Percentiles rank a stretch among this genome's conserved stretches.
Evolutionary conservation across 2,888 invertebrate species (phyloP).

Genomic region (Ischnura elegans): DNA sequence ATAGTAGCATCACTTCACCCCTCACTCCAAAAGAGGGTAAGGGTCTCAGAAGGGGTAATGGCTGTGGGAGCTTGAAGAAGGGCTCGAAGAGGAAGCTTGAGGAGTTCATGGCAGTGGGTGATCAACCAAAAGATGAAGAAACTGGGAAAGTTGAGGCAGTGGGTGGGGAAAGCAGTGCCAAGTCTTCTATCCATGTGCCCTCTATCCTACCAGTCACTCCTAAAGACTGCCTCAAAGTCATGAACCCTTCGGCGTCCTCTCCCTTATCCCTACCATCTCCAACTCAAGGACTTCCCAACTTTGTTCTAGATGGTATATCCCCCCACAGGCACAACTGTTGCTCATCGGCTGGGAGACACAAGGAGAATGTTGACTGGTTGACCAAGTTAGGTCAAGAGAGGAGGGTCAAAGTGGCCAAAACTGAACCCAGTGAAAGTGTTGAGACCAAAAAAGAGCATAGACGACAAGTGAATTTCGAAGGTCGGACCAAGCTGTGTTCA

Average conservation of each 20-base stretch:
- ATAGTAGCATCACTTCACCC: slow-evolving; percentile 2
- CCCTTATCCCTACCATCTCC: slow-evolving; percentile 79
- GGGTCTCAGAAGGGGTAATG: not conserved
- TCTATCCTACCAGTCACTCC: not conserved
- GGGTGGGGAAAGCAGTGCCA: not conserved
- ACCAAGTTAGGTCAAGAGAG: slow-evolving; percentile 83
- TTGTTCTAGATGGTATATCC: slow-evolving; percentile 87
- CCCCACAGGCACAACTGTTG: slow-evolving; percentile 86
- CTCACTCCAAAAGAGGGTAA: slow-evolving; percentile 3
- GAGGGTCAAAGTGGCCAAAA: not conserved
- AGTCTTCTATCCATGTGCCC: not conserved
- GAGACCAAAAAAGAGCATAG: slow-evolving; percentile 27
- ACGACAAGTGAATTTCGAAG: slow-evolving; percentile 43
- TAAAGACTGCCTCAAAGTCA: not conserved
- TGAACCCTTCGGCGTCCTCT: slow-evolving; percentile 1
- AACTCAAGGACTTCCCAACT: slow-evolving; percentile 88
- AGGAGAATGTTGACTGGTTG: slow-evolving; percentile 86
- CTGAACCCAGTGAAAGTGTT: not conserved
- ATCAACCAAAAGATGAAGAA: not conserved
- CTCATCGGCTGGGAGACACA: slow-evolving; percentile 82
- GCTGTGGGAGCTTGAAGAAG: not conserved
- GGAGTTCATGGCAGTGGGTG: not conserved
- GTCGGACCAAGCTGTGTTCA: slow-evolving; percentile 5
- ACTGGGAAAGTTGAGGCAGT: not conserved
- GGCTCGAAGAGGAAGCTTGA: slow-evolving; percentile 40